Base-by-base conservation (phyloP, 2,797 vertebrate species). In the Gastrophryne carolinensis region DNA sequence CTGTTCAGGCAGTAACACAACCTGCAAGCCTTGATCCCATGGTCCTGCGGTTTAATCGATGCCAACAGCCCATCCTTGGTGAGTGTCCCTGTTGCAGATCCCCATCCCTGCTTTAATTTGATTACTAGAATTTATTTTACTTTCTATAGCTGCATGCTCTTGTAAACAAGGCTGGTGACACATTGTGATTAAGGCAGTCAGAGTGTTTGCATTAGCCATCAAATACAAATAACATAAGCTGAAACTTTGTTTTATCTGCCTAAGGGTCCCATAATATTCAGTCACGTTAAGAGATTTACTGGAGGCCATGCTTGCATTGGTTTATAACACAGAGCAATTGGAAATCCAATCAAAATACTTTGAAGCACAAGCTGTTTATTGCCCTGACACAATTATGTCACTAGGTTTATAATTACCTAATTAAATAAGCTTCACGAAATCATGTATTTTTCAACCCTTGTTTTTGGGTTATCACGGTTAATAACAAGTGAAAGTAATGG, bases 251-350 rank as follows among this genome's bases (percentile, higher is more conserved):
- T 60, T 26, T n/a, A 63, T 11, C 52, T 50, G 68, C 75, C 68
- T 41, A 3, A 8, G 61, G 68, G 52, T 12, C 70, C 24, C 37
- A 61, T 24, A 72, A 10, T 57, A 24, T 37, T 47, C 49, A 56
- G 62, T 71, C 26, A 23, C 64, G 21, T 29, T 58, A n/a, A 58
- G 52, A 32, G 34, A 35, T 64, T 71, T 66, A 64, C 3, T n/a
- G 63, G 67, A 77, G 67, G 52, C 39, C 61, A 72, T 24, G 57
- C 37, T 54, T 17, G 39, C 41, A 65, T 65, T 32, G 50, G 60
- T 72, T 78, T 52, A 71, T 64, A 58, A 71, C 74, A 77, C 49
- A 26, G 29, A 64, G 27, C 35, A 72, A 72, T 50, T 72, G 56
- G 58, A 39, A 64, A 37, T 26, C 44, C 35, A 50, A 64, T 54